These are phyloP conservation scores for Cataglyphis hispanica DNA, from an alignment of 1,140 invertebrate species.

Conservation along the genomic window DNA sequence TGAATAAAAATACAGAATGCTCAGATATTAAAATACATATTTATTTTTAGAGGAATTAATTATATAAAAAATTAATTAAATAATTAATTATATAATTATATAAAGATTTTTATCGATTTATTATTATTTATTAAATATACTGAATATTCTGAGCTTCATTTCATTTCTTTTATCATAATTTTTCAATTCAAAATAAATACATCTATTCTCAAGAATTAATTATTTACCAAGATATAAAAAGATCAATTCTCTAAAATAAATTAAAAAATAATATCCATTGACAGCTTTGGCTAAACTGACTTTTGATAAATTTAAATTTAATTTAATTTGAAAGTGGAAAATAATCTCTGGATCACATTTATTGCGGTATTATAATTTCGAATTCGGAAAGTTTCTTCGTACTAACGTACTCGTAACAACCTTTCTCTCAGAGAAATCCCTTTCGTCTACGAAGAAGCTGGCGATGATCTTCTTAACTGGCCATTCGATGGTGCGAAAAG, in stretches of 20 bases:
- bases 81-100: slow-evolving; percentile 6
- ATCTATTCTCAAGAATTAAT: too few species aligned
- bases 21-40: not conserved
- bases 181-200: too few species aligned
- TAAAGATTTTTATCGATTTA: too few species aligned
- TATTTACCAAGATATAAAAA: too few species aligned
- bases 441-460: not conserved
- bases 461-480: slow-evolving; percentile 47
- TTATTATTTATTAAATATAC: too few species aligned
- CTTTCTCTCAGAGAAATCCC: not conserved
- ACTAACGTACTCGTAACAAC: not conserved
- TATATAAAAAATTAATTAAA: too few species aligned
- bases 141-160: too few species aligned
- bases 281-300: not conserved
- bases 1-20: too few species aligned
- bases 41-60: not conserved
- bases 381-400: not conserved
- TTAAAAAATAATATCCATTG: not conserved
- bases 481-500: slow-evolving; percentile 28
- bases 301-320: not conserved
- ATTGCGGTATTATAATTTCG: not conserved
- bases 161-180: too few species aligned
- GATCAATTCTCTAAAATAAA: not conserved
- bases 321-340: not conserved
- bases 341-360: not conserved